Evolutionary conservation across 2,113 vertebrate genomes (phyloP).

Genomic region (Callionymus lyra): DNA sequence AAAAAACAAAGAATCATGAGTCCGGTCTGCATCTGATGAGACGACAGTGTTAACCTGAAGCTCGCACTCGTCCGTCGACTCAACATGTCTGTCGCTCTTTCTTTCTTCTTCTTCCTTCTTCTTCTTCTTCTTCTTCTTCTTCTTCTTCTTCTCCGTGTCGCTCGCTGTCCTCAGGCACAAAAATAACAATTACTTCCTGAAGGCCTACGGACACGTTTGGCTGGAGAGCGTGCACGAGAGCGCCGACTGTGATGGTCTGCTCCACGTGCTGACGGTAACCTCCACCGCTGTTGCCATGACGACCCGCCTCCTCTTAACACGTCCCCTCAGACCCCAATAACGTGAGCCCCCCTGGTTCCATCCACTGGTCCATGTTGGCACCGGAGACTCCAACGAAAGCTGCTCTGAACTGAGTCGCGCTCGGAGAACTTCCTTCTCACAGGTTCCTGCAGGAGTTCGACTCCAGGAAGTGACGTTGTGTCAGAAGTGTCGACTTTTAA

Average conservation of each 20-base stretch:
- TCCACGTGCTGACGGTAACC: slow-evolving; percentile 95
- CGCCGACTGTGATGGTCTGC: slow-evolving; percentile 92
- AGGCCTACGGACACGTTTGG: slow-evolving; percentile 89
- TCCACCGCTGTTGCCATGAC: slow-evolving; percentile 50
- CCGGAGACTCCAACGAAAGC: not conserved
- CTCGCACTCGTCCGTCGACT: too few species aligned
- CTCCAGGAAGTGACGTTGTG: too few species aligned
- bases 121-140: not conserved
- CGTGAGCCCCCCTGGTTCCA: slow-evolving; percentile 44
- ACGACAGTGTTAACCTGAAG: too few species aligned
- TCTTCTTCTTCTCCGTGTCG: slow-evolving; percentile 33
- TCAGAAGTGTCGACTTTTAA: too few species aligned
- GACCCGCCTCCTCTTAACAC: slow-evolving; percentile 12
- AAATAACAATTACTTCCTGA: slow-evolving; percentile 99
- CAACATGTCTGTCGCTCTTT: too few species aligned
- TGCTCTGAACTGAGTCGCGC: too few species aligned
- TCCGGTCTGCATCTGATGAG: too few species aligned
- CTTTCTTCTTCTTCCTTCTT: too few species aligned
- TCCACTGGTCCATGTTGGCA: slow-evolving; percentile 69
- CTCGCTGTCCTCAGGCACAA: slow-evolving; percentile 82
- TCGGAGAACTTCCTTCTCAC: too few species aligned
- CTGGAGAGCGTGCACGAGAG: slow-evolving; percentile 95
- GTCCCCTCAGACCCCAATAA: slow-evolving; percentile 55
- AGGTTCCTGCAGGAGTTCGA: too few species aligned
- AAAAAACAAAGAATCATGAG: too few species aligned